Percentiles rank a stretch among this genome's conserved stretches.
These are phyloP conservation scores for mouse (Mus musculus) DNA, from an alignment of 2,113 vertebrate genomes.

Conservation along the genomic window DNA sequence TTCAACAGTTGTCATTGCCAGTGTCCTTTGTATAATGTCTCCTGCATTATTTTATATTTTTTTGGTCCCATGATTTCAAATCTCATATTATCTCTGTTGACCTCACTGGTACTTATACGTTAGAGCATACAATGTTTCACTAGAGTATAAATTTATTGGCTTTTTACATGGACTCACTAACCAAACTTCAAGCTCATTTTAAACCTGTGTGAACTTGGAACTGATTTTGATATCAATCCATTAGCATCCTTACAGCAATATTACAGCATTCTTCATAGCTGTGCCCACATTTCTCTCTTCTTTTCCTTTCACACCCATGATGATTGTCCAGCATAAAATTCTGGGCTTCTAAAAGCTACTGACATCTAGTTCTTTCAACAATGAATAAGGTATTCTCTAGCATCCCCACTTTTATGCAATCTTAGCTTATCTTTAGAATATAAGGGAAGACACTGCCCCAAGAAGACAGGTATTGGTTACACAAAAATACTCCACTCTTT, in stretches of 20 bases:
- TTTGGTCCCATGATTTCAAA: background rate
- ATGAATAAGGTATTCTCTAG: conserved; percentile 34
- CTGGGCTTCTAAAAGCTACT: background rate
- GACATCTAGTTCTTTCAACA: background rate
- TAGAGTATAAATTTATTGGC: background rate
- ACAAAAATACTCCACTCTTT: background rate
- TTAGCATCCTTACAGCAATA: background rate
- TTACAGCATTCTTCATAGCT: background rate
- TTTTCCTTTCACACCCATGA: background rate
- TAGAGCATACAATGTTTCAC: background rate
- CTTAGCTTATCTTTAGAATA: background rate
- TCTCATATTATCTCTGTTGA: background rate
- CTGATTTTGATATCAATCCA: background rate
- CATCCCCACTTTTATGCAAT: background rate
- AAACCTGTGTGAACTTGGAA: background rate
- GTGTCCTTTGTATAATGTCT: background rate
- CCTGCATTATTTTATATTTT: background rate
- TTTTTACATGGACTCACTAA: conserved; percentile 32
- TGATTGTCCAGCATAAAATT: background rate
- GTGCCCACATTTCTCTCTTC: background rate
- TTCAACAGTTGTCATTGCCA: background rate
- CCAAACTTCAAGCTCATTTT: conserved; percentile 22
- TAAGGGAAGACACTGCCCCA: background rate
- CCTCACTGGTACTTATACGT: background rate
- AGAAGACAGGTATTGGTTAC: background rate